Conservation (phyloP, 2,888 invertebrate species). For the Orthosia cruda region DNA sequence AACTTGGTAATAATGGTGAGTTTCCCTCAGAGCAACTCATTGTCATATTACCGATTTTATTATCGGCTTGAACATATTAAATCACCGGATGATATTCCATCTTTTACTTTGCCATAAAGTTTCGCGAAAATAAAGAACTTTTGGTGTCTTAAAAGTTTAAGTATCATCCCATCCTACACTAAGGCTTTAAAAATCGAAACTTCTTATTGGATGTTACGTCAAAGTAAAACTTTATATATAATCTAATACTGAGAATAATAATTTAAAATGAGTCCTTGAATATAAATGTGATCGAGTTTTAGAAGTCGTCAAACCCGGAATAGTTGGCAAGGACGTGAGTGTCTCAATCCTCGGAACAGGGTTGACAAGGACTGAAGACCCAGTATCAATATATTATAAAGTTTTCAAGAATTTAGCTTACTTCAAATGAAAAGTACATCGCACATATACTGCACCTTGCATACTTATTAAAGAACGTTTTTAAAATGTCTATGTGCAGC, state of each 20-base stretch:
- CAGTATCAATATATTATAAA: slow-evolving; percentile 35
- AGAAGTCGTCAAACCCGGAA: slow-evolving; percentile 69
- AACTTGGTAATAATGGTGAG: no score
- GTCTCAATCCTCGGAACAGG: slow-evolving; percentile 57
- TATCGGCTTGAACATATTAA: not conserved
- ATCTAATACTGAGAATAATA: slow-evolving; percentile 61
- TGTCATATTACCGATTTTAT: not conserved
- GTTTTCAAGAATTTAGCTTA: slow-evolving; percentile 28
- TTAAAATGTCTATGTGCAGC: not conserved
- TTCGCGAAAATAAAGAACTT: slow-evolving; percentile 3
- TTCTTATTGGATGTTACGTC: slow-evolving; percentile 49
- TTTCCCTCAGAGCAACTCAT: no score
- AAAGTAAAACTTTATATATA: slow-evolving; percentile 66
- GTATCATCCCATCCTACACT: slow-evolving; percentile 37
- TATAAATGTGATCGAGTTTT: slow-evolving; percentile 71
- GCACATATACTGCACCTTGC: not conserved
- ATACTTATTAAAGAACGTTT: not conserved
- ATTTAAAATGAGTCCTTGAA: slow-evolving; percentile 69
- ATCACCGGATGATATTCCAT: not conserved
- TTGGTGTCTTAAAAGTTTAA: slow-evolving; percentile 42
- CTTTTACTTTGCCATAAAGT: slow-evolving; percentile 13
- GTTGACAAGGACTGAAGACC: slow-evolving; percentile 49
- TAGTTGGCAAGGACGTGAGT: slow-evolving; percentile 65
- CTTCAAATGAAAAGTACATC: slow-evolving; percentile 26
- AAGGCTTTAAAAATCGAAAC: slow-evolving; percentile 49